phyloP scores from a whole-genome alignment of 2,113 vertebrate genomes.

The Chaenocephalus aceratus region DNA sequence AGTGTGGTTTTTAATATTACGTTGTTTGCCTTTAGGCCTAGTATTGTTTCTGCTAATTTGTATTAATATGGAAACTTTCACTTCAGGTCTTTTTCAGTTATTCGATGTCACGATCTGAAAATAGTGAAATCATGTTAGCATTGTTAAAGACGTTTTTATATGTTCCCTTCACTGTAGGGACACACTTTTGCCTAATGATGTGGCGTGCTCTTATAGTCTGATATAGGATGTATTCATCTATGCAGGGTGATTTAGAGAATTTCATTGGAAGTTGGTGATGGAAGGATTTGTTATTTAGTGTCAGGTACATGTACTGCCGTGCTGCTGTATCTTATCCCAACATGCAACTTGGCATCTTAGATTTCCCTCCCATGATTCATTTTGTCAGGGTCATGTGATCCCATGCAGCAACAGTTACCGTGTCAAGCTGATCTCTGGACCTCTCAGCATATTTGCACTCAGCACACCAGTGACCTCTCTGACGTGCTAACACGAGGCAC shows the following conservation, averaged over 20 bases:
- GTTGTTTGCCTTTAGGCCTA: too few species aligned
- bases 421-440: constrained; percentile 5
- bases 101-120: too few species aligned
- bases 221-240: background rate
- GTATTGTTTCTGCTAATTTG: too few species aligned
- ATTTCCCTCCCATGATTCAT: constrained; percentile 52
- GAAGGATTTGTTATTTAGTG: background rate
- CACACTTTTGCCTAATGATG: background rate
- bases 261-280: background rate
- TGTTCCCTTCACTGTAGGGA: background rate
- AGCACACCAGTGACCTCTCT: background rate
- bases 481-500: background rate
- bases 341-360: constrained; percentile 29
- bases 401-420: constrained; percentile 13
- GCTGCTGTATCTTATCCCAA: constrained; percentile 22
- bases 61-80: too few species aligned
- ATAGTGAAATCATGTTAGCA: background rate
- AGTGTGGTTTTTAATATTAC: too few species aligned
- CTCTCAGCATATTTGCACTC: constrained; percentile 17
- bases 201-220: background rate
- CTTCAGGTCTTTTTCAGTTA: too few species aligned
- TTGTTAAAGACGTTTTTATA: background rate
- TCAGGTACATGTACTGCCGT: background rate
- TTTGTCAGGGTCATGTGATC: constrained; percentile 56
- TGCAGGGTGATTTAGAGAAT: background rate